A percentile compares a stretch with the other conserved stretches of the same genome.
phyloP scores from a whole-genome alignment of 2,888 invertebrate genomes.

The Camptogramma bilineatum region DNA sequence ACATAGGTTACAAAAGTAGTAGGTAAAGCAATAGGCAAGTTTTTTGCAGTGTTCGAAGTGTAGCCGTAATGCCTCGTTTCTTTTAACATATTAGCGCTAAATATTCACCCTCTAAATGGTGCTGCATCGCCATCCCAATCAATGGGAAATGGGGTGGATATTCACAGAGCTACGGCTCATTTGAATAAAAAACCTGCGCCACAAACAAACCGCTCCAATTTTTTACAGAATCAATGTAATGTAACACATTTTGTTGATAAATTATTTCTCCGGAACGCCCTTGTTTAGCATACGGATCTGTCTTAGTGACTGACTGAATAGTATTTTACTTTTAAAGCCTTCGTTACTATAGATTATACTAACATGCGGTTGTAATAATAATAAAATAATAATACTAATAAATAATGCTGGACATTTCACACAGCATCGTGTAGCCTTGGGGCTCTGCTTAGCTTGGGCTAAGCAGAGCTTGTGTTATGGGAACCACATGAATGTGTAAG shows the following conservation, averaged over 20 bases:
- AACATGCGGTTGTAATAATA: no score
- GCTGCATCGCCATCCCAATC: constrained; percentile 9
- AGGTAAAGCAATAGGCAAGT: no score
- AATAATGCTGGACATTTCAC: no score
- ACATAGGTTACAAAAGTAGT: no score
- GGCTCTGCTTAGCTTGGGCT: no score
- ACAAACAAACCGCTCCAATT: constrained; percentile 57
- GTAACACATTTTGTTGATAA: constrained; percentile 64
- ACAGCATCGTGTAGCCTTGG: no score
- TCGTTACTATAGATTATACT: no score
- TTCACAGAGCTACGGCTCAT: constrained; percentile 26
- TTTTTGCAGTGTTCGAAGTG: no score
- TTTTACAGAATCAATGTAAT: constrained; percentile 59
- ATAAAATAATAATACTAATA: no score
- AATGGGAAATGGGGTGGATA: constrained; percentile 3
- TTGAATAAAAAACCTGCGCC: constrained; percentile 46
- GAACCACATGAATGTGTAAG: no score
- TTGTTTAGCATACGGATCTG: constrained; percentile 46
- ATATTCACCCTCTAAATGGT: constrained; percentile 2
- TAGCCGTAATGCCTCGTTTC: no score
- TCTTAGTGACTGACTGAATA: not conserved
- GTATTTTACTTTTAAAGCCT: not conserved
- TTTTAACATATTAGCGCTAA: not conserved
- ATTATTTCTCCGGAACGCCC: constrained; percentile 58
- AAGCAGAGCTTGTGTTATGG: no score